Conservation (phyloP, 2,888 invertebrate species). For the Andrena bucephala region DNA sequence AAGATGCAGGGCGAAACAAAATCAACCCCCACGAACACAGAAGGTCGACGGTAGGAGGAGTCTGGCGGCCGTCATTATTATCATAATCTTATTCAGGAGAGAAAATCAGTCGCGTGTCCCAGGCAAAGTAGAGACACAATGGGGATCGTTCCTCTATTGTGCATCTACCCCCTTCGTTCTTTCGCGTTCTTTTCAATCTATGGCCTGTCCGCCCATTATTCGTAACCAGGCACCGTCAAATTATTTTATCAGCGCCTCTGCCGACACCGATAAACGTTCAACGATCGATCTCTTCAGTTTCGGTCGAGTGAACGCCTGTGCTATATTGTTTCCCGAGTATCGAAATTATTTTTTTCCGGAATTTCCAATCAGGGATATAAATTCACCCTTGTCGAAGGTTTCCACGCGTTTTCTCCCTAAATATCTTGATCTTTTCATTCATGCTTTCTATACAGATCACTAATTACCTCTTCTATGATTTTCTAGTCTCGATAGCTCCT, state of each 20-base stretch:
- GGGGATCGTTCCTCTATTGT: conserved; percentile 75
- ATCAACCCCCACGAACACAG: conserved; percentile 54
- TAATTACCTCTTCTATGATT: too few species aligned
- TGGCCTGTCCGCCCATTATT: conserved; percentile 62
- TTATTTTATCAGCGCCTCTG: conserved; percentile 71
- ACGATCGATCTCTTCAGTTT: conserved; percentile 61
- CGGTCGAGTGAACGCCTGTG: conserved; percentile 43
- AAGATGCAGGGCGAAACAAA: conserved; percentile 75
- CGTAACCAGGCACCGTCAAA: conserved; percentile 66
- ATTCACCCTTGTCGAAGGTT: conserved; percentile 4
- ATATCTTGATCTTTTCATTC: background rate
- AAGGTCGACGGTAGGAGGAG: conserved; percentile 41
- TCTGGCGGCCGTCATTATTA: conserved; percentile 77
- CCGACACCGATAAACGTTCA: conserved; percentile 62
- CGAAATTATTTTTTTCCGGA: conserved; percentile 1
- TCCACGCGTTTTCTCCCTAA: background rate
- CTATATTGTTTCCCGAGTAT: conserved; percentile 38
- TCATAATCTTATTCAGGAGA: conserved; percentile 83
- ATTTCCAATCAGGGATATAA: conserved; percentile 7
- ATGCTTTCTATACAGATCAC: background rate
- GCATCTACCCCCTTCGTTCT: conserved; percentile 60
- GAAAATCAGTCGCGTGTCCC: conserved; percentile 81
- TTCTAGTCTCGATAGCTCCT: conserved; percentile 7
- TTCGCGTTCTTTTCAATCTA: conserved; percentile 59
- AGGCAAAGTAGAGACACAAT: conserved; percentile 72